A percentile compares a stretch with the other conserved stretches of the same genome.
Conservation (phyloP, 2,888 invertebrate species). For the Habroteleia sp. region DNA sequence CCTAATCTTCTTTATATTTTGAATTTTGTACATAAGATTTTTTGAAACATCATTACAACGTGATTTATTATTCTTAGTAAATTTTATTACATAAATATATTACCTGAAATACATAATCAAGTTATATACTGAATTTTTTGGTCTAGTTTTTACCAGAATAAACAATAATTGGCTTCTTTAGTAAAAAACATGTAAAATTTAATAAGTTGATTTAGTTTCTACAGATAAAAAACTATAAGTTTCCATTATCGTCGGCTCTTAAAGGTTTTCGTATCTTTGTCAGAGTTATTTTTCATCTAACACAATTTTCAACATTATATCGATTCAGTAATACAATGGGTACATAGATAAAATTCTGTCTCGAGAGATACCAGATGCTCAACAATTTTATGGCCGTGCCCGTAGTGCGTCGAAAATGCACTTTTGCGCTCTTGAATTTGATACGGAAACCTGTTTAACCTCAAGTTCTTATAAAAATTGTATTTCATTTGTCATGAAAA, state of each 20-base stretch:
- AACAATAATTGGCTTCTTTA: background rate
- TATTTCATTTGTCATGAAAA: slow-evolving; percentile 35
- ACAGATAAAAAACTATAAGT: slow-evolving; percentile 5
- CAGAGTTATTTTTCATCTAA: slow-evolving; percentile 39
- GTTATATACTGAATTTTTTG: background rate
- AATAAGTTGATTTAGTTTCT: slow-evolving; percentile 15
- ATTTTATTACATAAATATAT: too few relatives aligned
- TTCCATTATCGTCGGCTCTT: slow-evolving; percentile 11
- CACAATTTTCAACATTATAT: slow-evolving; percentile 44
- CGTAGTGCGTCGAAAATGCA: slow-evolving; percentile 24
- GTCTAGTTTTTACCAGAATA: background rate
- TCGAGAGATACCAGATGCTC: slow-evolving; percentile 48
- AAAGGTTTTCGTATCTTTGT: slow-evolving; percentile 5
- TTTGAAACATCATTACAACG: too few relatives aligned
- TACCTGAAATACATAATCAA: too few relatives aligned
- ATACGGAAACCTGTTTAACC: slow-evolving; percentile 7
- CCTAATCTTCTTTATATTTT: too few relatives aligned
- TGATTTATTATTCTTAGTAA: too few relatives aligned
- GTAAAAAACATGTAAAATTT: slow-evolving; percentile 24
- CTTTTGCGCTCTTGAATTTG: slow-evolving; percentile 22
- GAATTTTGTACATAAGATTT: too few relatives aligned
- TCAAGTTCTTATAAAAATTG: slow-evolving; percentile 6
- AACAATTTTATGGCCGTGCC: slow-evolving; percentile 34
- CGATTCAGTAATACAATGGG: slow-evolving; percentile 38
- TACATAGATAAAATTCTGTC: slow-evolving; percentile 30